Evolutionary conservation across 2,888 invertebrate species (phyloP), one percentile per base, ranked within the genome.

Genomic region (Pogonocherus hispidulus): DNA sequence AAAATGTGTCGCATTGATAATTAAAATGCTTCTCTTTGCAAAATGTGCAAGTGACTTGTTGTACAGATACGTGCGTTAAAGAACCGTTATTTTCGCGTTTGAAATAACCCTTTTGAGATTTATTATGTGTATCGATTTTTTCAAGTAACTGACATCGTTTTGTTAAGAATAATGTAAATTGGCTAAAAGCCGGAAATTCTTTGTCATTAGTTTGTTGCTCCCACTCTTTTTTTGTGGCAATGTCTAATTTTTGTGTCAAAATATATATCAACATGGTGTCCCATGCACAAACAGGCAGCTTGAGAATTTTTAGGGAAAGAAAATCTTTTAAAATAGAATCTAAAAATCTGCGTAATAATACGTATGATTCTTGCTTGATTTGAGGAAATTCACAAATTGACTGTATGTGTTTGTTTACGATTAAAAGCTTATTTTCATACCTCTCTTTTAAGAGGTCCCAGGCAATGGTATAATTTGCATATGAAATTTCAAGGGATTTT

Each of bases 181-280:
- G 19, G 0, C 1, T 3, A 6, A 22, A 6, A 11, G 44, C 22
- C 3, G 41, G 46, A 57, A 22, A 57, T 14, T 57, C 20, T 22
- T 44, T 22, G 1, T 44, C 16, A 20, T 22, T 57, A 20, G 20
- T 22, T 16, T 18, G 4, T 57, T 57, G 23, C 37, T 62, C 62
- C 62, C 62, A 62, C 11, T 47, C 47, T 20, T 35, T 16, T 32
- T 62, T 47, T 1, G 51, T 51, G 3, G 14, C n/a, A 2, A 37
- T 2, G 20, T 62, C 51, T 1, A 62, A n/a, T 35, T 62, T 62
- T 11, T 49, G 35, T 19, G 62, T 19, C 14, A 35, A 2, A 20
- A 62, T 51, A 19, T 62, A 51, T 4, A 46, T 46, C 20, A 59
- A 44, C 23, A 59, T 14, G 9, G 59, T 59, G 41, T 59, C 59